Evolutionary conservation across 2,797 vertebrate species (phyloP).

Genomic region (Gobio occitaniae): DNA sequence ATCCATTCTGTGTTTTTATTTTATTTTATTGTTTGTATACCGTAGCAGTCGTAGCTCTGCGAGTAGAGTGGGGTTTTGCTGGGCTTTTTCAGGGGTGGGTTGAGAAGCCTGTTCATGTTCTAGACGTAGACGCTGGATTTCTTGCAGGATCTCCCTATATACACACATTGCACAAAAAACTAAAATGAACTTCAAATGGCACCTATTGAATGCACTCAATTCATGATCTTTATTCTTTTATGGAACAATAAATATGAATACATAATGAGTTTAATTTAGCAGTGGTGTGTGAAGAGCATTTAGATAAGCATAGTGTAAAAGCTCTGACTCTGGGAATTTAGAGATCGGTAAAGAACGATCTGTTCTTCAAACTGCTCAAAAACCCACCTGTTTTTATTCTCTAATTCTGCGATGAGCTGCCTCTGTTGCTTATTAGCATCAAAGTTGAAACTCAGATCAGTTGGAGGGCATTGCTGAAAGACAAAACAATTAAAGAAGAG

Average conservation of each 20-base stretch:
- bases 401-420: constrained; percentile 96
- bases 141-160: constrained; percentile 92
- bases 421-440: constrained; percentile 96
- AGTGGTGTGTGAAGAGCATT: neutral
- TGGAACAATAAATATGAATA: neutral
- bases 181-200: neutral
- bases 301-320: neutral
- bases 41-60: constrained; percentile 92
- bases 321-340: neutral
- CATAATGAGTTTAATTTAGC: neutral
- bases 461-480: constrained; percentile 87
- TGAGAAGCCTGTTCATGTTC: constrained; percentile 97
- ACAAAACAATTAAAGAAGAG: constrained; percentile 57
- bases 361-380: neutral
- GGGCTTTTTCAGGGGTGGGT: constrained; percentile 95
- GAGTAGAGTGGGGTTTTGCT: constrained; percentile 94
- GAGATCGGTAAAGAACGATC: neutral
- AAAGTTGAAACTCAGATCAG: constrained; percentile 91
- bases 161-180: neutral
- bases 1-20: constrained; percentile 21
- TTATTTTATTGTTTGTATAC: constrained; percentile 66
- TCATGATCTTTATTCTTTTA: neutral
- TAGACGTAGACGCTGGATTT: constrained; percentile 93
- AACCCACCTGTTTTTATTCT: constrained; percentile 94
- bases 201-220: neutral